Conservation (phyloP, 2,113 vertebrate species). For the Lycaon pictus region DNA sequence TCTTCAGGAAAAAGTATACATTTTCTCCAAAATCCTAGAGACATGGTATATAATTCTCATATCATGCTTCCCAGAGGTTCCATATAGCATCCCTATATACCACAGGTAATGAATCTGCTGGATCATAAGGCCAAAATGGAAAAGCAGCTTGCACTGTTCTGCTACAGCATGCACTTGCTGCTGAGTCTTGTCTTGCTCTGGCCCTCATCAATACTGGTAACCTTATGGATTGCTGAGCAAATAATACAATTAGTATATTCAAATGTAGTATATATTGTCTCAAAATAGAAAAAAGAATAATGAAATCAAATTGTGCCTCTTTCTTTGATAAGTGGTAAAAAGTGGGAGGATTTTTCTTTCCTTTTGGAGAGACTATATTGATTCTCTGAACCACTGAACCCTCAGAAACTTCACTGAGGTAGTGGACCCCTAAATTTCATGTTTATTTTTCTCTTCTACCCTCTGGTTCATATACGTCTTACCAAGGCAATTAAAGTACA, state of each 20-base stretch:
- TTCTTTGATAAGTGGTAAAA: constrained; percentile 1
- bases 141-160: background rate
- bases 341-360: background rate
- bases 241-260: background rate
- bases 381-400: background rate
- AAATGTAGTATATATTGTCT: background rate
- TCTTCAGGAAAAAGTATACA: background rate
- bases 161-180: background rate
- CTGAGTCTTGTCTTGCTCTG: background rate
- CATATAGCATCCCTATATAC: background rate
- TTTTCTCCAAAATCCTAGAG: background rate
- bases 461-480: background rate
- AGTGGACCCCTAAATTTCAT: background rate
- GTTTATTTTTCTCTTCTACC: background rate
- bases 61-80: background rate
- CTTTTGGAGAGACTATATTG: background rate
- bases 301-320: background rate
- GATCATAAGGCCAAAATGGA: background rate
- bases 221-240: background rate
- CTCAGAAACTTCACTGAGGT: background rate
- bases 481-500: background rate
- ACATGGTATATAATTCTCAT: background rate
- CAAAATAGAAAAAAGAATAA: background rate
- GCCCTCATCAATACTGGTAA: background rate
- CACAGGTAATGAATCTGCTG: background rate